Percentiles rank a stretch among this genome's conserved stretches.
Evolutionary conservation across 2,113 vertebrate genomes (phyloP).

Genomic region (Phainopepla nitens): DNA sequence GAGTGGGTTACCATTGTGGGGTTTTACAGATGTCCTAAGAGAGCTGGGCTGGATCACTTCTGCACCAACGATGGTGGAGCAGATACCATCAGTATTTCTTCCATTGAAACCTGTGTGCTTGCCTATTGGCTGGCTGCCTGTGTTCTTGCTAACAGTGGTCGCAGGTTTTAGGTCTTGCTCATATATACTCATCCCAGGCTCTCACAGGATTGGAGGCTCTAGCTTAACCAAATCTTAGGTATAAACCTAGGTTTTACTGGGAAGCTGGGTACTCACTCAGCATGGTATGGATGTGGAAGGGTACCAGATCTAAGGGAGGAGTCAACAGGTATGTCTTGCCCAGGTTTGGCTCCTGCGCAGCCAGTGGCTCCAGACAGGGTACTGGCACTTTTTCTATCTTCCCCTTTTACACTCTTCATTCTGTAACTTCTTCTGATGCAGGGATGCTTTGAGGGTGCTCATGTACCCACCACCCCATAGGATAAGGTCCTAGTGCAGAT

Average conservation of each 20-base stretch:
- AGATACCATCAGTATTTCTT: neutral
- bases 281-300: neutral
- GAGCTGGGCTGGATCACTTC: neutral
- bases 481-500: neutral
- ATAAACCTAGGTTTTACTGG: neutral
- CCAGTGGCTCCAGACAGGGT: neutral
- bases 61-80: neutral
- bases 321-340: neutral
- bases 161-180: accelerated
- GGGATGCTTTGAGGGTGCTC: neutral
- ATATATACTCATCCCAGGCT: neutral
- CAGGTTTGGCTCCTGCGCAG: neutral
- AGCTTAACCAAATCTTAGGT: neutral
- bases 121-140: neutral
- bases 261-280: neutral
- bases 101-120: neutral
- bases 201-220: neutral
- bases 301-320: neutral
- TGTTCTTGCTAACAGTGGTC: neutral
- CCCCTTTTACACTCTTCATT: neutral
- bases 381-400: neutral
- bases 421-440: neutral
- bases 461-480: accelerated
- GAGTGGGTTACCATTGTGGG: neutral
- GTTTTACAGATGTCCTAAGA: neutral